Percentiles rank a stretch among this genome's conserved stretches.
Evolutionary conservation across 2,888 invertebrate species (phyloP).

Genomic region (Dasysyrphus tricinctus): DNA sequence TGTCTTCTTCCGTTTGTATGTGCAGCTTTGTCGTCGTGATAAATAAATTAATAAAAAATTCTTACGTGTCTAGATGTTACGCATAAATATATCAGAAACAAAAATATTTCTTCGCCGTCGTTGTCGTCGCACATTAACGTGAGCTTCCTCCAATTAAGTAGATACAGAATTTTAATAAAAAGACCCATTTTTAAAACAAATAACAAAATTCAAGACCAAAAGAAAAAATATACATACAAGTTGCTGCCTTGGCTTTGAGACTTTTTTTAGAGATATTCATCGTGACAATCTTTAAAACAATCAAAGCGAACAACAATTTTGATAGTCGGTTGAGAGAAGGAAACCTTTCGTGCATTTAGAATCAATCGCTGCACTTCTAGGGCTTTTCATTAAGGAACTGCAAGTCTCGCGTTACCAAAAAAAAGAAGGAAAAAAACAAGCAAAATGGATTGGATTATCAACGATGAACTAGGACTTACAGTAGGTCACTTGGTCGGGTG

Average conservation of each 20-base stretch:
- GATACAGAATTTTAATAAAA: conserved; percentile 66
- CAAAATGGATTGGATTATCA: conserved; percentile 91
- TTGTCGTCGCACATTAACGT: conserved; percentile 54
- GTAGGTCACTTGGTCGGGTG: conserved; percentile 91
- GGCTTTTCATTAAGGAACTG: conserved; percentile 43
- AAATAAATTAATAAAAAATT: conserved; percentile 28
- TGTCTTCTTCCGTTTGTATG: conserved; percentile 46
- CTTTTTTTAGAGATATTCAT: conserved; percentile 13
- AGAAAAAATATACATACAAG: not conserved
- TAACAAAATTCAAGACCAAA: conserved; percentile 10
- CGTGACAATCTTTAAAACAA: conserved; percentile 33
- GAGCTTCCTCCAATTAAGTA: conserved; percentile 65
- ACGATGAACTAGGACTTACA: conserved; percentile 89
- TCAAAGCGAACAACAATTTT: not conserved
- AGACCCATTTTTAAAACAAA: conserved; percentile 14
- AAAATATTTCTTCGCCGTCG: conserved; percentile 36
- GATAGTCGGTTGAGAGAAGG: conserved; percentile 1
- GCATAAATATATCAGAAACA: conserved; percentile 55
- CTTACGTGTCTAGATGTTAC: conserved; percentile 53
- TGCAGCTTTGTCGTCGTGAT: conserved; percentile 30
- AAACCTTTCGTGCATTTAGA: conserved; percentile 10
- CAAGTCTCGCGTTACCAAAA: conserved; percentile 26
- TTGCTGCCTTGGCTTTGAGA: conserved; percentile 38
- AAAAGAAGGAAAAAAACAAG: not conserved
- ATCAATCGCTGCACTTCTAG: conserved; percentile 3